Evolutionary conservation across 2,113 vertebrate species (phyloP).

Genomic region (Plectropomus leopardus): DNA sequence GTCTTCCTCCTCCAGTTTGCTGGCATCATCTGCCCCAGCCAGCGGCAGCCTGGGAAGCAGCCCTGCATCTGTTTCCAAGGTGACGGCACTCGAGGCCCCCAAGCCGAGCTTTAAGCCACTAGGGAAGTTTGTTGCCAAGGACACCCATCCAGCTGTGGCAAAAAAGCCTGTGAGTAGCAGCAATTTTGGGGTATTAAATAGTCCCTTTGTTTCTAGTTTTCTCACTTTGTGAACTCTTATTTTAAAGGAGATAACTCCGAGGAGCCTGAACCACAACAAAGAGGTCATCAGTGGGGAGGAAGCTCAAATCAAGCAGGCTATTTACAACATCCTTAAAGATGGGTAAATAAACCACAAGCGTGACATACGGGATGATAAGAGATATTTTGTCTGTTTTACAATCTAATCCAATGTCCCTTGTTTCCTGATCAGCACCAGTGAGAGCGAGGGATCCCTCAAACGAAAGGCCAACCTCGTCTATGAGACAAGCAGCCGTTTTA

Average conservation of each 20-base stretch:
- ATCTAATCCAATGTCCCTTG: conserved; percentile 6
- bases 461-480: conserved; percentile 83
- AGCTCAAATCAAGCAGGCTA: conserved; percentile 80
- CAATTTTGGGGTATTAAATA: not conserved
- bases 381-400: not conserved
- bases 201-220: conserved; percentile 8
- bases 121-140: conserved; percentile 72
- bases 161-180: conserved; percentile 87
- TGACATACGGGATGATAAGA: not conserved
- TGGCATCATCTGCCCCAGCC: conserved; percentile 44
- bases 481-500: conserved; percentile 82
- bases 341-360: conserved; percentile 80
- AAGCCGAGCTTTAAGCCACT: conserved; percentile 66
- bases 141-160: conserved; percentile 67
- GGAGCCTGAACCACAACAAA: conserved; percentile 80
- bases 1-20: conserved; percentile 42
- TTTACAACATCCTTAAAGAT: conserved; percentile 87
- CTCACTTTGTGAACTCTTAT: not conserved
- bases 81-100: conserved; percentile 54
- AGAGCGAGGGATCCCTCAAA: conserved; percentile 82
- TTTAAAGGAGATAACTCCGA: conserved; percentile 88
- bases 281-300: conserved; percentile 70
- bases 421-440: conserved; percentile 80
- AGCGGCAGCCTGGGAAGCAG: conserved; percentile 65
- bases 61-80: conserved; percentile 69